phyloP scores from a whole-genome alignment of 2,113 vertebrate species.

The Bubo blakistoni region DNA sequence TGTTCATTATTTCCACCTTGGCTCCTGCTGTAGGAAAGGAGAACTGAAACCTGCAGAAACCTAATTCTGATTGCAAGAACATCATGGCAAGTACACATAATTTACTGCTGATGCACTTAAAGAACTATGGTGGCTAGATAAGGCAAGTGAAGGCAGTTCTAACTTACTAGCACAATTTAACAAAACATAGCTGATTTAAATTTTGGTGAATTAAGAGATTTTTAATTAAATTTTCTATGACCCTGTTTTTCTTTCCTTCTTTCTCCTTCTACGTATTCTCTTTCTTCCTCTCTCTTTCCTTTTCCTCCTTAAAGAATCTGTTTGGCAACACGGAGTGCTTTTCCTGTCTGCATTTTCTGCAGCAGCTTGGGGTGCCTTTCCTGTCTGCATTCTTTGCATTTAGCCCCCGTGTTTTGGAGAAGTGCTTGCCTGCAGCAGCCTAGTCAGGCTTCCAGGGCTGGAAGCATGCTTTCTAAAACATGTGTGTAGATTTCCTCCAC shows the following conservation, averaged over 20 bases:
- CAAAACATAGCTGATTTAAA: not conserved
- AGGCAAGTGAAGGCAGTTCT: conserved; percentile 21
- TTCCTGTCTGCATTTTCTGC: not conserved
- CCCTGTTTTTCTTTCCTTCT: not conserved
- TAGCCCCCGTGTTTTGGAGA: not conserved
- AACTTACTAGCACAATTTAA: not conserved
- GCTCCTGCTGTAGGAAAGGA: not conserved
- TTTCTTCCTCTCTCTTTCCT: not conserved
- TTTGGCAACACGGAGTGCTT: not conserved
- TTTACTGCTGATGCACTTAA: conserved; percentile 38
- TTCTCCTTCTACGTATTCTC: not conserved
- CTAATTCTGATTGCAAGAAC: not conserved
- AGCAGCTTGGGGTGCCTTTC: not conserved
- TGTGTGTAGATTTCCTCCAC: not conserved
- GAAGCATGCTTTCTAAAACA: not conserved
- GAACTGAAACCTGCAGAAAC: conserved; percentile 22
- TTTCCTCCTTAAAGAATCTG: not conserved
- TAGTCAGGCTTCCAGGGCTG: not conserved
- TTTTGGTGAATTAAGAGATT: not conserved
- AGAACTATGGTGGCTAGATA: conserved; percentile 24
- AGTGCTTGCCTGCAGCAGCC: not conserved
- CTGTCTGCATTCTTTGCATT: not conserved
- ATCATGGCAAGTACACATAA: not conserved
- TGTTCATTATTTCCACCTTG: not conserved
- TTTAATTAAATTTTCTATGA: not conserved